Evolutionary conservation across 2,797 vertebrate species (phyloP).

Genomic region (Dromococcyx pavoninus): DNA sequence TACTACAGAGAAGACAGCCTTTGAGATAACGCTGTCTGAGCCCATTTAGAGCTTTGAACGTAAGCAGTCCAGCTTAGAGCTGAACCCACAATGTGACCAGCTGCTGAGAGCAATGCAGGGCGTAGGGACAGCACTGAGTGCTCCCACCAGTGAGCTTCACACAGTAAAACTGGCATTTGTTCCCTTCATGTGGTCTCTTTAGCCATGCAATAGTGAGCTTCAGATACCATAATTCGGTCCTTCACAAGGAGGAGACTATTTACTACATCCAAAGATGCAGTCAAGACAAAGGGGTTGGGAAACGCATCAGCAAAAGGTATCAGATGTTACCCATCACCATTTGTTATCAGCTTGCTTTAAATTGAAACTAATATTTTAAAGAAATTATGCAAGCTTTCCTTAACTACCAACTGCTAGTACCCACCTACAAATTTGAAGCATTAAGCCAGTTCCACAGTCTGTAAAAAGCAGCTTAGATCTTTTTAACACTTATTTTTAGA

Average conservation of each 20-base stretch:
- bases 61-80: neutral
- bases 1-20: neutral
- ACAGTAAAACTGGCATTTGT: accelerated
- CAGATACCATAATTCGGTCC: neutral
- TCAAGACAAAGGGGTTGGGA: neutral
- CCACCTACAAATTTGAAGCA: neutral
- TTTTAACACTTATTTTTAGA: neutral
- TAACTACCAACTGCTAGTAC: neutral
- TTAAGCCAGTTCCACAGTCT: neutral
- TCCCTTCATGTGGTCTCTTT: neutral
- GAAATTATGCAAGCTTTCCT: neutral
- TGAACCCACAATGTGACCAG: accelerated
- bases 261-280: neutral
- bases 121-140: accelerated
- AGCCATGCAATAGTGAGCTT: neutral
- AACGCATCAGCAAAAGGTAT: neutral
- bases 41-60: constrained; percentile 12
- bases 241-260: neutral
- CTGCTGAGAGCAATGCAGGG: neutral
- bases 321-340: accelerated
- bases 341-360: neutral
- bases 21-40: neutral
- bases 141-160: neutral
- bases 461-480: neutral
- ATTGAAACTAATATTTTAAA: neutral